Conservation (phyloP, 2,797 vertebrate species). For the Rhyacichthys aspro region DNA sequence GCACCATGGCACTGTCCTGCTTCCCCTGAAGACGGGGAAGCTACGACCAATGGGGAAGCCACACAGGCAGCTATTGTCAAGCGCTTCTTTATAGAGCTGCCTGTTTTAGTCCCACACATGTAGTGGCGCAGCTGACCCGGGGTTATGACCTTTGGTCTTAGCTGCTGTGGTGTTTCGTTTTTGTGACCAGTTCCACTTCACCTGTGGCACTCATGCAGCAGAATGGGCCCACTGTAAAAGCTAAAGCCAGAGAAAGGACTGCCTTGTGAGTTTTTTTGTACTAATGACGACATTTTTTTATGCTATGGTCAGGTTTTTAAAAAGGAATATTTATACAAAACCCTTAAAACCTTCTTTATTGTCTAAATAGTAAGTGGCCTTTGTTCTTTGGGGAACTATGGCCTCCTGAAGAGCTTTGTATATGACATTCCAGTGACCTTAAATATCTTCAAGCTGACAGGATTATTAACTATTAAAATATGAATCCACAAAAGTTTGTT, state of each 20-base stretch:
- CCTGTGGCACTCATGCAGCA: slow-evolving; percentile 34
- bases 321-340: no score
- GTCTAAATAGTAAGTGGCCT: no score
- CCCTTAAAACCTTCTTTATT: neutral
- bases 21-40: slow-evolving; percentile 87
- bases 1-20: slow-evolving; percentile 91
- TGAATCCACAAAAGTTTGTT: no score
- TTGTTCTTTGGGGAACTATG: no score
- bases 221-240: slow-evolving; percentile 25
- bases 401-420: no score
- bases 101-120: slow-evolving; percentile 49
- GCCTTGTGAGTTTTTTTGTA: no score
- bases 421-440: no score
- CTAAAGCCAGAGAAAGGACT: no score
- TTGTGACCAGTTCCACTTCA: slow-evolving; percentile 81
- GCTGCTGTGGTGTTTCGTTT: slow-evolving; percentile 54
- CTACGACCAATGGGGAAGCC: slow-evolving; percentile 83
- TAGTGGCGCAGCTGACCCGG: slow-evolving; percentile 83
- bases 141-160: slow-evolving; percentile 70
- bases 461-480: no score
- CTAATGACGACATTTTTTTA: no score
- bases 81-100: slow-evolving; percentile 64
- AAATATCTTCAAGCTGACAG: no score
- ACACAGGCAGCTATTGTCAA: slow-evolving; percentile 70
- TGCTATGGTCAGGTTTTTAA: no score